Base-by-base conservation (phyloP, 2,888 invertebrate genomes). In the Leptogaster cylindrica region DNA sequence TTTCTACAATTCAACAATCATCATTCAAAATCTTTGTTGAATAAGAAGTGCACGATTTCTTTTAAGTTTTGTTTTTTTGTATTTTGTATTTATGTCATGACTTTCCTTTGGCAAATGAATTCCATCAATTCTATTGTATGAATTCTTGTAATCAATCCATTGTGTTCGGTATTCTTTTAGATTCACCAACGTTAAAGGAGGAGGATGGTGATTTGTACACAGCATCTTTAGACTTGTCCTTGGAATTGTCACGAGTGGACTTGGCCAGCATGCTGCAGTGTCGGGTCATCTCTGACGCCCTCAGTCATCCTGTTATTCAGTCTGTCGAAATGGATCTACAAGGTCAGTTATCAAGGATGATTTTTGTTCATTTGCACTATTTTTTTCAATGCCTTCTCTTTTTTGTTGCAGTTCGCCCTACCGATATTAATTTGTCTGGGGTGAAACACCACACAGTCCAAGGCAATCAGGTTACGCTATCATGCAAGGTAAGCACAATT, bases 401-500 rank as follows among this genome's bases (percentile, higher is more conserved):
- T 71, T 74, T 72, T 73, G 69, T 81, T 84, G 3, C 86, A 95
- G 95, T 95, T 61, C 88, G 91, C 41, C 94, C 95, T 2, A 87
- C 89, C 75, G 87, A 86, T 76, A 89, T 93, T 78, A 85, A 87
- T 73, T 85, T 95, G 74, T 84, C 85, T 23, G 93, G 93, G 2
- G 88, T 91, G 14, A 87, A 88, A 41, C 87, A 88, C 73, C 90
- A 93, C 78, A 91, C 91, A 25, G 88, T 90, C 6, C 90, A 92
- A 75, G 93, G 92, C 23, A 89, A 89, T 5, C 86, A 89, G 74
- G 89, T 95, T 64, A 86, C 89, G 64, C 85, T 95, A 70, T 86
- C 88, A 77, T 95, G 95, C 78, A 71, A 78, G 74, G 81, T 81
- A 76, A 79, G 79, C n/a, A n/a, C n/a, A n/a, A n/a, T n/a, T n/a